Conservation (phyloP, 2,113 vertebrate species). For the Mobula hypostoma region DNA sequence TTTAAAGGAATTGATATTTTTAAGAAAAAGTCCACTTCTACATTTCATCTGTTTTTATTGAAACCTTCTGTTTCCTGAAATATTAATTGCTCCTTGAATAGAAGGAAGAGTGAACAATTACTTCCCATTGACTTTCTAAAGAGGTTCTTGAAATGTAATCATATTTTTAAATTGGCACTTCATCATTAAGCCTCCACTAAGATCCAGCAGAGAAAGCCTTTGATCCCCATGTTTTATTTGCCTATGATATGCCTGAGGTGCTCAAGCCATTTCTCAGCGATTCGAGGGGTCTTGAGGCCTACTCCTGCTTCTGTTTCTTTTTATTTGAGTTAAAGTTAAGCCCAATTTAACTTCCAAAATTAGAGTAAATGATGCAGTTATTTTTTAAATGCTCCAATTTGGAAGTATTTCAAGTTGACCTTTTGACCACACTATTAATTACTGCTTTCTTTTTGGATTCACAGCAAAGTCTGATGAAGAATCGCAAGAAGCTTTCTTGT, state of each 20-base stretch:
- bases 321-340: background rate
- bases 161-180: background rate
- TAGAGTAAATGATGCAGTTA: background rate
- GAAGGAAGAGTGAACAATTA: background rate
- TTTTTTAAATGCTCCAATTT: background rate
- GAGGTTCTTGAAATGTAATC: background rate
- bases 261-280: background rate
- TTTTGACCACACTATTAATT: conserved; percentile 19
- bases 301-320: no score
- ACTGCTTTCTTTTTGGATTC: conserved; percentile 43
- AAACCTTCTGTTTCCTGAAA: background rate
- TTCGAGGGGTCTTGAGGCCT: background rate
- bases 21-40: background rate
- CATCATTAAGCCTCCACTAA: background rate
- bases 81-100: background rate
- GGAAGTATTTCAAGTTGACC: conserved; percentile 17
- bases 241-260: background rate
- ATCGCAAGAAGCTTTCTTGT: conserved; percentile 69
- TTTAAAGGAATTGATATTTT: background rate
- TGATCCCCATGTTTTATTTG: background rate
- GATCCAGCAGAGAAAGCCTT: background rate
- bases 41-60: background rate
- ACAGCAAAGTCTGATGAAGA: conserved; percentile 86
- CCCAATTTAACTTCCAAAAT: conserved; percentile 4
- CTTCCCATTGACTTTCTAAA: conserved; percentile 7